Evolutionary conservation across 2,797 vertebrate genomes (phyloP).

Genomic region (Salmo trutta): DNA sequence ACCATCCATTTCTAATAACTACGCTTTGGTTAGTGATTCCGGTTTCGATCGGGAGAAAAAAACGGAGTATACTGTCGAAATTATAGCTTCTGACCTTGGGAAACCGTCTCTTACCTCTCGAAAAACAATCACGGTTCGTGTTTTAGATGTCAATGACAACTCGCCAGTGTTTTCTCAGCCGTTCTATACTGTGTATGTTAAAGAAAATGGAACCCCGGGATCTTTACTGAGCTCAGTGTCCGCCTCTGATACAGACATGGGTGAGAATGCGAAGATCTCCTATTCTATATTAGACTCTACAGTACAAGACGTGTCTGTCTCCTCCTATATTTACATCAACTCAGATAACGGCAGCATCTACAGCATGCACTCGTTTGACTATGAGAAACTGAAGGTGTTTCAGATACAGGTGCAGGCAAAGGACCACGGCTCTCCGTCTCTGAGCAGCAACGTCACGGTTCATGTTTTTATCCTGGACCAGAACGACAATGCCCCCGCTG

Average conservation of each 20-base stretch:
- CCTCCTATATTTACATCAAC: constrained; percentile 61
- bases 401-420: constrained; percentile 57
- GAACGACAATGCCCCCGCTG: constrained; percentile 68
- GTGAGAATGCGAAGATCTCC: constrained; percentile 51
- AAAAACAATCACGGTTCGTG: constrained; percentile 49
- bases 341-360: constrained; percentile 61
- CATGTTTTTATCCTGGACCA: constrained; percentile 67
- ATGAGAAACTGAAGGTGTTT: constrained; percentile 59
- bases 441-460: constrained; percentile 70
- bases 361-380: constrained; percentile 62
- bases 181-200: constrained; percentile 44
- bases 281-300: constrained; percentile 50
- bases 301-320: constrained; percentile 35
- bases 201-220: constrained; percentile 56
- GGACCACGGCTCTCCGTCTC: constrained; percentile 60
- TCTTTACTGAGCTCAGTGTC: constrained; percentile 46
- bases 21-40: constrained; percentile 58
- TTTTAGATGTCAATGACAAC: constrained; percentile 75
- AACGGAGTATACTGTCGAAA: constrained; percentile 55
- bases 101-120: constrained; percentile 54
- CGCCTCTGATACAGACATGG: constrained; percentile 56
- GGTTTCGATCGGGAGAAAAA: constrained; percentile 56
- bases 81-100: constrained; percentile 53
- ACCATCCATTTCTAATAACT: constrained; percentile 63
- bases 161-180: constrained; percentile 60